A percentile compares a stretch with the other conserved stretches of the same genome.
These are phyloP conservation scores for Acronicta psi DNA, from an alignment of 2,888 invertebrate species.

Conservation along the genomic window DNA sequence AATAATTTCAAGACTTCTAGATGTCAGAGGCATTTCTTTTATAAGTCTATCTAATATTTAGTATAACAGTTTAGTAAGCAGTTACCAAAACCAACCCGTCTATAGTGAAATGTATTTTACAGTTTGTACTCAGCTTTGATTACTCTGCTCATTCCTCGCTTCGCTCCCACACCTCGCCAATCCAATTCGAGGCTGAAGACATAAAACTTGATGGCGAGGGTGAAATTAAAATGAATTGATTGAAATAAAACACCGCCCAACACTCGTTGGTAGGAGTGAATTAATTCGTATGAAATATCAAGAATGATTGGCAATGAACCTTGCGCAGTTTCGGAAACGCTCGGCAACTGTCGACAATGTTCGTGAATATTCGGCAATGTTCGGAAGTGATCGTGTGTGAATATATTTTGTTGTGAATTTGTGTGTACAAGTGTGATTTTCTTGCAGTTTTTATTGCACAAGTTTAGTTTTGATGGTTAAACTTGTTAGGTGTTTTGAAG, in stretches of 20 bases:
- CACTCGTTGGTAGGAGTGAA: slow-evolving; percentile 47
- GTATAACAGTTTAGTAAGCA: too few species aligned
- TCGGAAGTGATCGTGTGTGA: slow-evolving; percentile 38
- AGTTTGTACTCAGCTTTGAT: neutral
- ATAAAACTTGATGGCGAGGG: slow-evolving; percentile 48
- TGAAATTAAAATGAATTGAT: slow-evolving; percentile 59
- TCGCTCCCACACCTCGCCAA: slow-evolving; percentile 15
- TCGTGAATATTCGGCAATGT: slow-evolving; percentile 43
- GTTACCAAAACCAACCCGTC: neutral
- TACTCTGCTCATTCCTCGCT: slow-evolving; percentile 12
- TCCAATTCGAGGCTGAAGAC: slow-evolving; percentile 32
- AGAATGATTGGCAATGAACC: slow-evolving; percentile 46
- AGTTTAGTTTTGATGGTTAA: slow-evolving; percentile 12
- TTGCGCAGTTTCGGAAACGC: slow-evolving; percentile 34
- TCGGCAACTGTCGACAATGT: slow-evolving; percentile 36
- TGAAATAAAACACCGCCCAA: slow-evolving; percentile 57
- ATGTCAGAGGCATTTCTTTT: too few species aligned
- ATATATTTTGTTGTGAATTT: slow-evolving; percentile 26
- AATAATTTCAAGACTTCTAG: too few species aligned
- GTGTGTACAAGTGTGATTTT: slow-evolving; percentile 35
- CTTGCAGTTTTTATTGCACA: slow-evolving; percentile 32
- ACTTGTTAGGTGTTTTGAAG: neutral
- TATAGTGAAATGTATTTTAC: too few species aligned
- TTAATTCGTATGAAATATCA: slow-evolving; percentile 54
- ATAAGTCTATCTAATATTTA: too few species aligned